These are phyloP conservation scores for Sebastes fasciatus DNA, from an alignment of 2,113 vertebrate species.

Conservation along the genomic window DNA sequence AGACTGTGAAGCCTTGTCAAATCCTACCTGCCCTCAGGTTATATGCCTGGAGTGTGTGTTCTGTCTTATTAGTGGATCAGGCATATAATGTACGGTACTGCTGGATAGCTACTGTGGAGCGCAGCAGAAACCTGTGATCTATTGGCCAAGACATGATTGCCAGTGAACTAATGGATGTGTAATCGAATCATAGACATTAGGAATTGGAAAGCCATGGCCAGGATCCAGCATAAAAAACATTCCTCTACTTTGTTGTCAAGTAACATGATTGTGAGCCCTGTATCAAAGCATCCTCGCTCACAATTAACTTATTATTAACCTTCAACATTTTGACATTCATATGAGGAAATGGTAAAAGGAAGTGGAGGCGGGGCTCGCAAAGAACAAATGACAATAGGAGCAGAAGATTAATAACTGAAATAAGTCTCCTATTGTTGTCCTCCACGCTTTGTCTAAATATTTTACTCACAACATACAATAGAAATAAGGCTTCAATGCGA, in stretches of 20 bases:
- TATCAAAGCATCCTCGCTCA: constrained; percentile 42
- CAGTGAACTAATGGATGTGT: constrained; percentile 74
- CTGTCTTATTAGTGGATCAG: constrained; percentile 8
- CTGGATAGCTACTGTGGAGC: background rate
- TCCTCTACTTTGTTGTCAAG: constrained; percentile 44
- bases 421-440: constrained; percentile 2
- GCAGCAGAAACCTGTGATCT: constrained; percentile 37
- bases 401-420: constrained; percentile 32
- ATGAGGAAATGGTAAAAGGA: constrained; percentile 23
- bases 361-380: background rate
- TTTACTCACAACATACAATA: background rate
- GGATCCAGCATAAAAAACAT: constrained; percentile 52
- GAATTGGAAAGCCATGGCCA: constrained; percentile 54
- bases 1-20: background rate
- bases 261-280: constrained; percentile 1
- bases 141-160: constrained; percentile 65
- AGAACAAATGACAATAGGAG: constrained; percentile 1
- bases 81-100: background rate
- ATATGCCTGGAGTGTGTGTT: background rate
- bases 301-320: constrained; percentile 71
- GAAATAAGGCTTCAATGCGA: constrained; percentile 17
- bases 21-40: background rate
- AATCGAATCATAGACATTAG: constrained; percentile 76
- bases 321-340: constrained; percentile 66
- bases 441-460: constrained; percentile 6